Evolutionary conservation across 2,888 invertebrate species (phyloP).

Genomic region (Seira musarum): DNA sequence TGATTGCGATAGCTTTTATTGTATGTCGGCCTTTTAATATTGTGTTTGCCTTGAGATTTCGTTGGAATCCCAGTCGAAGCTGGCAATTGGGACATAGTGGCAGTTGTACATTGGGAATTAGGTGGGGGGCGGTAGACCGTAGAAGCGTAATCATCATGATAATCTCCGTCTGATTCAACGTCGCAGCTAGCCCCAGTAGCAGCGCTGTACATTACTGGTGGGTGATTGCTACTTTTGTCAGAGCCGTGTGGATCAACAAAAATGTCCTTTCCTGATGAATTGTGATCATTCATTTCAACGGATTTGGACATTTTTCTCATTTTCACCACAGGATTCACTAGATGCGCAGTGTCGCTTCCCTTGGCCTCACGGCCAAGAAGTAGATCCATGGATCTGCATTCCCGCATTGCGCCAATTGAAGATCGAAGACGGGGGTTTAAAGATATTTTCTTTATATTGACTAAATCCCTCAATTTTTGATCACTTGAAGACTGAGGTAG

Average conservation of each 20-base stretch:
- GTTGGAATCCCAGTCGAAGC: neutral
- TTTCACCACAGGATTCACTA: slow-evolving; percentile 40
- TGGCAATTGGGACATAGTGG: neutral
- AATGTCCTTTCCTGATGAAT: neutral
- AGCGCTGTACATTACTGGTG: neutral
- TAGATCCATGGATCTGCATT: slow-evolving; percentile 80
- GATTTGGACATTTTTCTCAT: slow-evolving; percentile 66
- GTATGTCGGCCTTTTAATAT: slow-evolving; percentile 60
- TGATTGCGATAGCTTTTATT: slow-evolving; percentile 58
- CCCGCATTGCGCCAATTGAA: slow-evolving; percentile 73
- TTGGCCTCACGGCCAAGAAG: slow-evolving; percentile 72
- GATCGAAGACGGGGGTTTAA: slow-evolving; percentile 60
- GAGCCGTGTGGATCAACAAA: neutral
- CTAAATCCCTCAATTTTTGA: slow-evolving; percentile 31
- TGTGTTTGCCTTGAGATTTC: slow-evolving; percentile 48
- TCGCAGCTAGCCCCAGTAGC: neutral
- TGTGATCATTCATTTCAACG: slow-evolving; percentile 64
- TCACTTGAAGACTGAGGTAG: slow-evolving; percentile 56
- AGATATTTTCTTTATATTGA: slow-evolving; percentile 44
- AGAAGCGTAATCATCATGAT: slow-evolving; percentile 16
- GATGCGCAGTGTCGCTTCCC: slow-evolving; percentile 69
- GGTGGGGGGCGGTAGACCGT: slow-evolving; percentile 4
- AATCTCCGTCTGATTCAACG: neutral
- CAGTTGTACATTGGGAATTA: slow-evolving; percentile 12
- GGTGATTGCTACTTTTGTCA: neutral